Base-by-base conservation (phyloP, 1,140 invertebrate genomes). In the Meteorus sp. region DNA sequence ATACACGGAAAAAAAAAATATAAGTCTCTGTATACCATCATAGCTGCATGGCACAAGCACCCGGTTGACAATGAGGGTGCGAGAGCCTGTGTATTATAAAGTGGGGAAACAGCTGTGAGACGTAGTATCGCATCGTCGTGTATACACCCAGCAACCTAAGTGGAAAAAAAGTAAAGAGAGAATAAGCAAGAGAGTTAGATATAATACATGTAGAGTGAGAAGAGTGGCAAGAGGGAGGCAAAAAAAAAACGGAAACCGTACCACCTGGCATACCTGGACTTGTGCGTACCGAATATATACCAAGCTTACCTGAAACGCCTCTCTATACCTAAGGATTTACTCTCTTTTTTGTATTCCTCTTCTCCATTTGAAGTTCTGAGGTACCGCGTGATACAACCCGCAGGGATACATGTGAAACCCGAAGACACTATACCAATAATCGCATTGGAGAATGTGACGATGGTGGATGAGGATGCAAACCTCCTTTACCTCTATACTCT, bases 191-290 rank as follows among this genome's bases (percentile, higher is more conserved):
- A n/a, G n/a, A n/a, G n/a, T n/a, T n/a, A n/a, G n/a, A n/a, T n/a
- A n/a, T n/a, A n/a, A n/a, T n/a, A n/a, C n/a, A 59, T 47, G 65
- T 41, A 54, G 63, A 67, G 67, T 61, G 65, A 56, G 53, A 54
- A 50, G 23, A 44, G 58, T 60, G 69, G 66, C 61, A 63, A 53
- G 43, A 35, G 47, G 19, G 45, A 59, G 58, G 67, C 51, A 67
- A 60, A 66, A 71, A 71, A 64, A 73, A 73, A 71, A 69, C 75
- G 71, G 69, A 73, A 48, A 47, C 33, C 29, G 56, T 72, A 72
- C 70, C 77, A 79, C 77, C 76, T 78, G 77, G 76, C 73, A 67
- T 76, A 76, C 72, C 71, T 76, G 71, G 70, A 60, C 67, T 71
- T n/a, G n/a, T n/a, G n/a, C n/a, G n/a, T n/a, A n/a, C n/a, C n/a